These are phyloP conservation scores for Eupleurogrammus muticus DNA, from an alignment of 2,797 vertebrate genomes.

Conservation along the genomic window DNA sequence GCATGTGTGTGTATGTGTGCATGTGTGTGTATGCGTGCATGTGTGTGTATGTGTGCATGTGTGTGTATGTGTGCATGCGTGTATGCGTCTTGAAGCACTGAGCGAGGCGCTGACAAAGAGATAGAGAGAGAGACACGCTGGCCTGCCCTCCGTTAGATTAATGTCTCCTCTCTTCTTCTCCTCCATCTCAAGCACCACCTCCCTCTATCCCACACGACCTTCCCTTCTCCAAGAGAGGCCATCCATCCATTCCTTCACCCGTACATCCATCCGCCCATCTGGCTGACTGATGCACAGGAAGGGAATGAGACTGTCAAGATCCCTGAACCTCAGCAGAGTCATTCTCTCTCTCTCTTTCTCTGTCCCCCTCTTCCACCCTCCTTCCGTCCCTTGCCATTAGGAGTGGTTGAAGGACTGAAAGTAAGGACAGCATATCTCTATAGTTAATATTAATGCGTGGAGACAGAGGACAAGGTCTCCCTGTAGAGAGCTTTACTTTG, in stretches of 20 bases:
- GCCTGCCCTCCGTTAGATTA: constrained; percentile 76
- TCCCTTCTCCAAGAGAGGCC: constrained; percentile 71
- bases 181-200: constrained; percentile 70
- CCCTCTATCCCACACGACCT: constrained; percentile 74
- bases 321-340: constrained; percentile 76
- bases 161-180: constrained; percentile 69
- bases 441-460: constrained; percentile 79
- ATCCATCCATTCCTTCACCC: constrained; percentile 73
- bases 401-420: constrained; percentile 69
- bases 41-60: background rate
- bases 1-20: background rate
- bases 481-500: constrained; percentile 74
- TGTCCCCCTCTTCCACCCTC: constrained; percentile 27
- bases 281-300: constrained; percentile 77
- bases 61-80: background rate
- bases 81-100: constrained; percentile 10
- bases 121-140: constrained; percentile 43
- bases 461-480: constrained; percentile 80
- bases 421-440: constrained; percentile 72
- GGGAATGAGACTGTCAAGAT: constrained; percentile 81
- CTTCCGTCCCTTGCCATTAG: constrained; percentile 57
- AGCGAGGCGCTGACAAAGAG: constrained; percentile 38
- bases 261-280: constrained; percentile 73
- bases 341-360: constrained; percentile 47
- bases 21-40: too few species aligned